Evolutionary conservation across 1,140 invertebrate species (phyloP), one percentile per base, ranked within the genome.

Genomic region (Bombus difficillimus): DNA sequence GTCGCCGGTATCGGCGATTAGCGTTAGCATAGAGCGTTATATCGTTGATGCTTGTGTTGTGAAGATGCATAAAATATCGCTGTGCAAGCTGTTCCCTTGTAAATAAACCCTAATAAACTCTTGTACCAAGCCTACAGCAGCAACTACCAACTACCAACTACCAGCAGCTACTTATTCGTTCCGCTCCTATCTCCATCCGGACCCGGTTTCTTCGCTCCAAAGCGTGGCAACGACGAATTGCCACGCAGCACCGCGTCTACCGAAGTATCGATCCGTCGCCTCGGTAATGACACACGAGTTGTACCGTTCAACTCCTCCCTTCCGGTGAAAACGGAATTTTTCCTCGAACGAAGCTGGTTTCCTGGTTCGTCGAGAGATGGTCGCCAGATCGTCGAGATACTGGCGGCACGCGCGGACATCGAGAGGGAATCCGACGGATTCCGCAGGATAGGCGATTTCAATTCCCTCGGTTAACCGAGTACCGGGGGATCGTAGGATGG

Each of bases 21-120:
- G 89, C 90, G 83, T 92, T 93, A 94, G 92, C 77, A 83, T 94
- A 93, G 90, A 91, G 89, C 87, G 92, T 94, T 94, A 93, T 92
- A 93, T 93, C 94, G 93, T 94, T 93, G 94, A 93, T 92, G 94
- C 93, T 94, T 94, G 92, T 93, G 91, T 93, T 93, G 92, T 90
- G 91, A 93, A 92, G 79, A 88, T 89, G 91, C 88, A 86, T 91
- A 89, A 81, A 91, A 89, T 86, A 92, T 90, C 88, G 84, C 91
- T 91, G 91, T 93, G 91, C 93, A 92, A 93, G 92, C 91, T 92
- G 87, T 86, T 90, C 90, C 92, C 91, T 89, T 95, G 94, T 94
- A 94, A 92, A 95, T 90, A 90, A 89, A 89, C 87, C 89, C 87
- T 77, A 92, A 92, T 87, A 89, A 91, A 95, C 92, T 94, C 94